Evolutionary conservation across 1,140 invertebrate genomes (phyloP).

Genomic region (Cataglyphis hispanica): DNA sequence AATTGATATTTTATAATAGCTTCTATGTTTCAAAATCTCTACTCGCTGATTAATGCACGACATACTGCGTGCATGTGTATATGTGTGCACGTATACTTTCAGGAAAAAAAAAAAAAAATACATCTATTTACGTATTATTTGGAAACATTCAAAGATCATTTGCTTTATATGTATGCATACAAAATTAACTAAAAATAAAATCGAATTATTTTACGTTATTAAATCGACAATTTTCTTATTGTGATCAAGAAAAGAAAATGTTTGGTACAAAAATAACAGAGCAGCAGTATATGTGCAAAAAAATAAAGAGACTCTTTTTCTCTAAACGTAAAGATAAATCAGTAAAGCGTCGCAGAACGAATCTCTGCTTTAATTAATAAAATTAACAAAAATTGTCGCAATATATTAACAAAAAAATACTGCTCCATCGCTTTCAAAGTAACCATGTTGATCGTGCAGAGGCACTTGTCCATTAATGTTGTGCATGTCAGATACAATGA

Average conservation of each 20-base stretch:
- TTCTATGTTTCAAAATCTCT: conserved; percentile 12
- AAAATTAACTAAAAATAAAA: conserved; percentile 16
- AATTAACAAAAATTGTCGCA: neutral
- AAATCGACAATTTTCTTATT: neutral
- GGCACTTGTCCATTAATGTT: conserved; percentile 7
- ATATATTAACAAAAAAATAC: conserved; percentile 2
- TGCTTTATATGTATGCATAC: neutral
- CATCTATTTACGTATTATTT: conserved; percentile 44
- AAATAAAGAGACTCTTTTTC: neutral
- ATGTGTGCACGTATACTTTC: conserved; percentile 14
- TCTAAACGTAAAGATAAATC: neutral
- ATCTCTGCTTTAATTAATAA: neutral
- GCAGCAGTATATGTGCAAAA: neutral
- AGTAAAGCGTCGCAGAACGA: neutral
- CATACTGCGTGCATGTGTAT: neutral
- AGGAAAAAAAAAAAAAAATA: neutral
- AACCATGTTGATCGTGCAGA: neutral
- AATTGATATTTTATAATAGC: neutral
- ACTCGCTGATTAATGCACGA: conserved; percentile 1
- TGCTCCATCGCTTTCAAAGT: neutral
- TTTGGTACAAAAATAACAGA: neutral
- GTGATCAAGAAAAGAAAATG: neutral
- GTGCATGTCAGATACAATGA: conserved; percentile 14
- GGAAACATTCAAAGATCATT: conserved; percentile 24
- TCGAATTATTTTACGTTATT: conserved; percentile 5